Conservation (phyloP, 2,113 vertebrate genomes). For the Antennarius striatus region DNA sequence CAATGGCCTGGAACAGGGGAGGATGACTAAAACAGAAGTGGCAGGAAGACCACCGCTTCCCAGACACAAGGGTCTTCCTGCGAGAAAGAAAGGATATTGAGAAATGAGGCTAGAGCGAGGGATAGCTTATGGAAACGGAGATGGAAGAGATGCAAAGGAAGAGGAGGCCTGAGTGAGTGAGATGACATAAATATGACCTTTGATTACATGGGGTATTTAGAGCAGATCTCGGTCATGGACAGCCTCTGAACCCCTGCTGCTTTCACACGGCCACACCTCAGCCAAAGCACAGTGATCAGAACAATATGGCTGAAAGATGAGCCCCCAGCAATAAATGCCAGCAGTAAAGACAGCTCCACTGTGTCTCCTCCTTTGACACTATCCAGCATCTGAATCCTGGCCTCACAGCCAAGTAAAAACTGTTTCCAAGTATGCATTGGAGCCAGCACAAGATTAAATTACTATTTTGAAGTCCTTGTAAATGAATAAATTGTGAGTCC, state of each 20-base stretch:
- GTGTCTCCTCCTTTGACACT: constrained; percentile 66
- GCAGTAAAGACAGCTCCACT: constrained; percentile 69
- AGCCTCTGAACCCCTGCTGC: constrained; percentile 47
- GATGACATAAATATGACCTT: constrained; percentile 74
- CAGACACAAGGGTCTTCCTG: constrained; percentile 76
- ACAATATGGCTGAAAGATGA: constrained; percentile 79
- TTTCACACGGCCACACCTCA: constrained; percentile 73
- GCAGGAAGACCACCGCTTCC: constrained; percentile 78
- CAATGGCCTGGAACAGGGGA: constrained; percentile 72
- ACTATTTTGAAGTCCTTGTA: constrained; percentile 64
- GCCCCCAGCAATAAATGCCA: constrained; percentile 63
- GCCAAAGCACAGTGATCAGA: constrained; percentile 63
- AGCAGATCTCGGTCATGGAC: constrained; percentile 49
- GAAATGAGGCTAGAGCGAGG: constrained; percentile 30
- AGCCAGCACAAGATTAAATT: constrained; percentile 64
- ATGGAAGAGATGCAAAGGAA: constrained; percentile 58
- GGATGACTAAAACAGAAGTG: constrained; percentile 67
- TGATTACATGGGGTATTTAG: constrained; percentile 70
- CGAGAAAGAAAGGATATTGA: constrained; percentile 56
- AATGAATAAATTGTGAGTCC: constrained; percentile 46
- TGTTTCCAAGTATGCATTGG: constrained; percentile 27
- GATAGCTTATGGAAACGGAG: constrained; percentile 45
- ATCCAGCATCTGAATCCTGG: constrained; percentile 63
- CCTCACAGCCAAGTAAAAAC: constrained; percentile 60
- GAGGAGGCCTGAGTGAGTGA: constrained; percentile 34